Evolutionary conservation across 64 coral and sea anemone genomes (phyloP).

Genomic region (Pocillopora verrucosa): DNA sequence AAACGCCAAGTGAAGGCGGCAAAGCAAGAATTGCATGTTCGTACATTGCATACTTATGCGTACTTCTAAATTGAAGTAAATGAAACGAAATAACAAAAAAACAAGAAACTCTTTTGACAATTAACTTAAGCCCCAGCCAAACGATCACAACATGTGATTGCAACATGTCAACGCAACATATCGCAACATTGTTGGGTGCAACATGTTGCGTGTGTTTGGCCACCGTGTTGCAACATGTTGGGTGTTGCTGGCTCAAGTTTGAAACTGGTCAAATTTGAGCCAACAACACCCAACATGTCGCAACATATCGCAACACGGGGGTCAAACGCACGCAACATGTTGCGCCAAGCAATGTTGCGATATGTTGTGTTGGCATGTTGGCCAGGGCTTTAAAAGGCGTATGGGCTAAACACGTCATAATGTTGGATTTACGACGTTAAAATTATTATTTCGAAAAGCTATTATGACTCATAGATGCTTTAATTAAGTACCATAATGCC

Average conservation of each 20-base stretch:
- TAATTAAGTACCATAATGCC: not conserved
- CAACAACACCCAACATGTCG: too few species aligned
- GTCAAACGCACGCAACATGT: too few species aligned
- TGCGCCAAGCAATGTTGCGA: too few species aligned
- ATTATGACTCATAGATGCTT: conserved; percentile 7
- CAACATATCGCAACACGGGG: too few species aligned
- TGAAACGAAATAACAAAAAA: not conserved
- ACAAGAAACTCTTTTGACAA: not conserved
- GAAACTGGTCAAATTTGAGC: too few species aligned
- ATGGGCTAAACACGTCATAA: conserved; percentile 6
- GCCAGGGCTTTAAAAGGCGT: not conserved
- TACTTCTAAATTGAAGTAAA: not conserved
- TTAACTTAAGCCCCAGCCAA: not conserved
- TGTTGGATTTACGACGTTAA: conserved; percentile 22
- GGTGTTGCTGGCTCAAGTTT: too few species aligned
- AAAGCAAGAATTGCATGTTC: not conserved
- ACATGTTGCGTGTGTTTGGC: too few species aligned
- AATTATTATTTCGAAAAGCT: conserved; percentile 13
- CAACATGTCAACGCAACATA: too few species aligned
- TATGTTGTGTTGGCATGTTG: too few species aligned
- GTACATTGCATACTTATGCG: not conserved
- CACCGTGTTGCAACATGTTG: too few species aligned
- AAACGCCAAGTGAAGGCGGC: not conserved
- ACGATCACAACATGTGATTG: too few species aligned
- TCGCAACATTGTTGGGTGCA: too few species aligned